These are phyloP conservation scores for Gortyna flavago DNA, from an alignment of 2,888 invertebrate genomes.

Conservation along the genomic window DNA sequence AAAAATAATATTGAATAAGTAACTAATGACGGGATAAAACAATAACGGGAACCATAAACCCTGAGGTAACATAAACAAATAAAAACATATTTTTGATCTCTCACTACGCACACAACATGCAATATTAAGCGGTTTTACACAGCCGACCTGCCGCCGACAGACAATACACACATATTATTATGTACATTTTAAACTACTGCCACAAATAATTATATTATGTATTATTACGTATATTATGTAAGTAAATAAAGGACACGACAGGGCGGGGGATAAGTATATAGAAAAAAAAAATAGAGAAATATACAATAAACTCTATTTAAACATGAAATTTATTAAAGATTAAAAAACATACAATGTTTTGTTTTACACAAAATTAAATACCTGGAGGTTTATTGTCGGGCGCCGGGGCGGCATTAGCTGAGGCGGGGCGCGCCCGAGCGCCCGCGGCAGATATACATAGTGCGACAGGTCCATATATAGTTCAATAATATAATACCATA, in stretches of 20 bases:
- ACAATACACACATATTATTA: conserved; percentile 82
- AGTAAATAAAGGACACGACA: conserved; percentile 85
- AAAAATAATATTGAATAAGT: conserved; percentile 79
- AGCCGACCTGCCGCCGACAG: conserved; percentile 82
- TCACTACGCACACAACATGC: conserved; percentile 86
- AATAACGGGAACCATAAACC: conserved; percentile 82
- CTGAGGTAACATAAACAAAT: conserved; percentile 87
- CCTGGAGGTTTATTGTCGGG: conserved; percentile 83
- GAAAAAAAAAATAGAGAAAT: conserved; percentile 88
- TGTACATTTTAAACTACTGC: conserved; percentile 86
- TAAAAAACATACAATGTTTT: conserved; percentile 89
- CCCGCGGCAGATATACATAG: conserved; percentile 80
- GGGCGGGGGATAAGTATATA: conserved; percentile 84
- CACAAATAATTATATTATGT: conserved; percentile 84
- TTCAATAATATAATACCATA: conserved; percentile 89
- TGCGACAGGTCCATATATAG: conserved; percentile 89
- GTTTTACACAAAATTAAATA: conserved; percentile 90
- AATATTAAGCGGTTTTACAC: conserved; percentile 84
- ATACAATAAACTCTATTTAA: conserved; percentile 90
- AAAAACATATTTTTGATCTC: conserved; percentile 83
- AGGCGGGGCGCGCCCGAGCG: conserved; percentile 73
- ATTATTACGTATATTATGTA: conserved; percentile 82
- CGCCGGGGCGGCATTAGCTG: conserved; percentile 74
- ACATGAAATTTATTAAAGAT: conserved; percentile 90
- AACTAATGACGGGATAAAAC: conserved; percentile 79